Evolutionary conservation across 2,888 invertebrate species (phyloP), one percentile per base, ranked within the genome.

Genomic region (Chrysopilus asiliformis): DNA sequence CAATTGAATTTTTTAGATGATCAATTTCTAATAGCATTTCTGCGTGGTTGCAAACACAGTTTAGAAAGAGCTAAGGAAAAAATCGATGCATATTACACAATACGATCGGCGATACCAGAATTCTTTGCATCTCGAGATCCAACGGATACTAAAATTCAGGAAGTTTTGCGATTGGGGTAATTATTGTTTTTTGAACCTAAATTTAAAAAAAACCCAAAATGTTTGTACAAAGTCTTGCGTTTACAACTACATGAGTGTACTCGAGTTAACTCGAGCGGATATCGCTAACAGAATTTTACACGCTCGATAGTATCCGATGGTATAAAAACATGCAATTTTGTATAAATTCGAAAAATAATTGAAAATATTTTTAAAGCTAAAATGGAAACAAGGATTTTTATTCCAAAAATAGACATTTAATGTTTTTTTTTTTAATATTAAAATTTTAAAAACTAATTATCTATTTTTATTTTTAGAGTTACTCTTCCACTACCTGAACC

Each of bases 31-130:
- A 48, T 72, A 5, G 58, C 68, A 2, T 78, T 76, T 52, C 57
- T 79, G 13, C 65, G 78, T 7, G 75, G 76, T 22, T 72, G 73
- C 49, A 77, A 77, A 53, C 75, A 66, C 52, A 76, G 75, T 44
- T 53, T 77, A 49, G 74, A 76, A 49, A 60, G 67, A 30, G 63
- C 72, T 2, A 77, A 77, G 48, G 66, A 70, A 45, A 76, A 75
- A 52, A 42, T 77, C 5, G 76, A 77, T 48, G 56, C 66, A 32
- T 72, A 63, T 47, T 72, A 74, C 49, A 67, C 74, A 1, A 40
- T 74, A 37, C 61, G 66, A 17, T 55, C 65, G 2, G 55, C 66
- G 18, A 59, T 68, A 4, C 72, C 74, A 1, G 74, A 75, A 44
- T 50, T 72, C 40, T 70, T 57, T 43, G 40, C 39, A 4, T 50